Evolutionary conservation across 2,888 invertebrate species (phyloP).

Genomic region (Leptogaster cylindrica): DNA sequence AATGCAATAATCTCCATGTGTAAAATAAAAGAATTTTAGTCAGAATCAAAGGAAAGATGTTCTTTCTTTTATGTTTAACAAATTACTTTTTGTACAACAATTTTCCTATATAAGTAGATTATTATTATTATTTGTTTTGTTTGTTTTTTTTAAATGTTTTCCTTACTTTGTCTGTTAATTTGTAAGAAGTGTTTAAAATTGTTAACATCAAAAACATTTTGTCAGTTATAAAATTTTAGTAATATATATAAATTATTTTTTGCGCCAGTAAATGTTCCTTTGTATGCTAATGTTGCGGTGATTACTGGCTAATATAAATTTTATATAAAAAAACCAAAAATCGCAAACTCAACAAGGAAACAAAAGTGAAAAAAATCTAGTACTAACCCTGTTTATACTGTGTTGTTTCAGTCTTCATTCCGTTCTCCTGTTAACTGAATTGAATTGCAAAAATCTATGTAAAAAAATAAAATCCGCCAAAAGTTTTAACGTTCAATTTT

Average conservation of each 20-base stretch:
- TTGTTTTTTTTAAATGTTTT: constrained; percentile 9
- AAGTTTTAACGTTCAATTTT: constrained; percentile 5
- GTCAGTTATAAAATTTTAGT: constrained; percentile 59
- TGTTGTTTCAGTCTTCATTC: constrained; percentile 20
- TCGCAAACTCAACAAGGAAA: too few species aligned
- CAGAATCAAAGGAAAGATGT: constrained; percentile 40
- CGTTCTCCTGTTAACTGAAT: constrained; percentile 1
- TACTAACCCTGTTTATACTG: constrained; percentile 27
- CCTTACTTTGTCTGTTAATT: constrained; percentile 9
- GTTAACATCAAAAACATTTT: constrained; percentile 64
- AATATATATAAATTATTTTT: background rate
- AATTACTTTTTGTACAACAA: too few species aligned
- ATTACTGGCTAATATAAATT: too few species aligned
- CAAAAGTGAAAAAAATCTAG: background rate
- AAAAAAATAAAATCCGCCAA: background rate
- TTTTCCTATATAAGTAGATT: too few species aligned
- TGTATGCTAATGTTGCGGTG: constrained; percentile 4
- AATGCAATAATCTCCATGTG: constrained; percentile 15
- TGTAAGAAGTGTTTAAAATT: constrained; percentile 40
- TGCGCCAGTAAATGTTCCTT: constrained; percentile 4
- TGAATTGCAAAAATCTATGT: background rate
- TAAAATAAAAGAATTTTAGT: constrained; percentile 38
- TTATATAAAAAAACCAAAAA: too few species aligned
- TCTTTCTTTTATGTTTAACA: too few species aligned
- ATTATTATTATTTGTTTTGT: constrained; percentile 12